Conservation (phyloP, 2,888 invertebrate species). For the Caenorhabditis macrosperma region DNA sequence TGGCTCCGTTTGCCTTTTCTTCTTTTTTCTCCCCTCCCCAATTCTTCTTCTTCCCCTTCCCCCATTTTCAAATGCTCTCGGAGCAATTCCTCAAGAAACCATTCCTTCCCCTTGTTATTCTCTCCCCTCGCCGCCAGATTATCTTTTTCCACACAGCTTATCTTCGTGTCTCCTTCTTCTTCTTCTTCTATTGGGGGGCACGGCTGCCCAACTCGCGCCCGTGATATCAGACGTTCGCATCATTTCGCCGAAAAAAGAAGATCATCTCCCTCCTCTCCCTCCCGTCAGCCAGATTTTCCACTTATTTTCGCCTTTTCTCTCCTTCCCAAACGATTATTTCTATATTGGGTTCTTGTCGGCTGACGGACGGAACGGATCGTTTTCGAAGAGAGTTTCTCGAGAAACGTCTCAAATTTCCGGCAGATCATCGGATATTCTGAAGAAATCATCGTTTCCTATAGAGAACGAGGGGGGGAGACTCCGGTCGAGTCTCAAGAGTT, state of each 20-base stretch:
- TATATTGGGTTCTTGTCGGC: not conserved
- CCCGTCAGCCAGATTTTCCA: slow-evolving; percentile 37
- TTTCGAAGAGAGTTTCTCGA: too few relatives aligned
- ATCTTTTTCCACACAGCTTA: not conserved
- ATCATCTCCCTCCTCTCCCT: slow-evolving; percentile 30
- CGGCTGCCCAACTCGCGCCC: too few relatives aligned
- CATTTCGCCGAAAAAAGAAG: slow-evolving; percentile 24
- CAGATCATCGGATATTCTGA: too few relatives aligned
- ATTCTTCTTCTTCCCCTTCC: slow-evolving; percentile 2
- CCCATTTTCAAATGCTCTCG: slow-evolving; percentile 5
- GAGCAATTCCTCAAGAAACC: slow-evolving; percentile 25
- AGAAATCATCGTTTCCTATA: too few relatives aligned
- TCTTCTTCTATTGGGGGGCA: too few relatives aligned
- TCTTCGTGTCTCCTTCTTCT: not conserved
- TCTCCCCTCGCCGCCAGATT: not conserved
- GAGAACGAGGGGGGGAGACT: too few relatives aligned
- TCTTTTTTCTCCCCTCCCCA: slow-evolving; percentile 7
- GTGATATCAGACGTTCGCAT: slow-evolving; percentile 35
- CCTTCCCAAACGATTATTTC: not conserved
- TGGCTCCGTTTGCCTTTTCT: slow-evolving; percentile 21
- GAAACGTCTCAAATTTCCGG: too few relatives aligned
- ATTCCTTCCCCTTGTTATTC: too few relatives aligned
- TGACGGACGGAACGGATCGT: too few relatives aligned
- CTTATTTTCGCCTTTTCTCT: slow-evolving; percentile 6
- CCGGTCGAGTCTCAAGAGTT: too few relatives aligned